phyloP scores from a whole-genome alignment of 1,140 invertebrate species.

The Apolygus lucorum region DNA sequence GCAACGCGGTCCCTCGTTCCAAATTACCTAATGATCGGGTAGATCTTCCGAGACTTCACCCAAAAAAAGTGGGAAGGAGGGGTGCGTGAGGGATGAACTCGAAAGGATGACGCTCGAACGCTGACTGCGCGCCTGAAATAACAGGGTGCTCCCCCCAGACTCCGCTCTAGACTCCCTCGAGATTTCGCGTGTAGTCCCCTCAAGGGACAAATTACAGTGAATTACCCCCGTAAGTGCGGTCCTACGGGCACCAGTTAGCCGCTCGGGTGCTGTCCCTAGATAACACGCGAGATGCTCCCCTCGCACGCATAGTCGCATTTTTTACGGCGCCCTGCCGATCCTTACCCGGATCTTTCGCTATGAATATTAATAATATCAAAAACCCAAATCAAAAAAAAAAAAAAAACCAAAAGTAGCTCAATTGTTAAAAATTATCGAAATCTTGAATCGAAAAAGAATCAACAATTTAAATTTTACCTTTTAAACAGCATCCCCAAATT shows the following conservation, averaged over 20 bases:
- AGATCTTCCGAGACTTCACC: neutral
- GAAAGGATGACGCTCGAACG: neutral
- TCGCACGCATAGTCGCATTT: neutral
- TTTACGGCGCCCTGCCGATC: neutral
- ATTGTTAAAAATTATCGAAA: too few species aligned
- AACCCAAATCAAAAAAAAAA: too few species aligned
- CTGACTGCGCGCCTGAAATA: slow-evolving; percentile 11
- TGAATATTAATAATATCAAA: too few species aligned
- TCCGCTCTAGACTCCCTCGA: neutral
- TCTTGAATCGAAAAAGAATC: too few species aligned
- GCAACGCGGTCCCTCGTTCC: too few species aligned
- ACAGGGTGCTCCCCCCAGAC: neutral
- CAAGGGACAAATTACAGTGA: slow-evolving; percentile 7
- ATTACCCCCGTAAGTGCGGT: slow-evolving; percentile 13
- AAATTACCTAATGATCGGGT: slow-evolving; percentile 7
- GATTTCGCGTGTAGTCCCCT: slow-evolving; percentile 7
- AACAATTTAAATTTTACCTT: too few species aligned
- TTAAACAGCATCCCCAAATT: too few species aligned
- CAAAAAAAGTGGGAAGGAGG: neutral
- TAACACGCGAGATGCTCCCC: neutral
- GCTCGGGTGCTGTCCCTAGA: neutral
- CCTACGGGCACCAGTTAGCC: neutral
- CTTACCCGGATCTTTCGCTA: neutral
- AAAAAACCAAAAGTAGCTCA: too few species aligned
- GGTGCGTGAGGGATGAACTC: slow-evolving; percentile 2